These are phyloP conservation scores for Scolanthus callimorphus DNA, from an alignment of 92 coral and sea anemone species.

Conservation along the genomic window DNA sequence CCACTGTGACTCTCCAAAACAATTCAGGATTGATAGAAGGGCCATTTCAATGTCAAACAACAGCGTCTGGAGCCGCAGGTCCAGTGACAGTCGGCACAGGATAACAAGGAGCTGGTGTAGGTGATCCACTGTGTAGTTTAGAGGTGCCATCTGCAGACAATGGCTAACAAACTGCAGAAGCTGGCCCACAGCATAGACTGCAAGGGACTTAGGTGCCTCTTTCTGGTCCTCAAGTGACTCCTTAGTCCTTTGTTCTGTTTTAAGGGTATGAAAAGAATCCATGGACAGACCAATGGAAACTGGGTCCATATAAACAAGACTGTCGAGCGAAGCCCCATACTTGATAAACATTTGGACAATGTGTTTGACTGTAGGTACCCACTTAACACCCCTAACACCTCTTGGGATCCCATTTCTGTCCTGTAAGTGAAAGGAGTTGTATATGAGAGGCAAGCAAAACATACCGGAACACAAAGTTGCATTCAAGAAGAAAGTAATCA, in stretches of 20 bases:
- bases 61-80: constrained; percentile 61
- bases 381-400: constrained; percentile 53
- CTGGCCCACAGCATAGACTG: constrained; percentile 20
- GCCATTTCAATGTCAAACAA: constrained; percentile 82
- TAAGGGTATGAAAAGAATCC: not conserved
- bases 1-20: constrained; percentile 75
- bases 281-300: constrained; percentile 9
- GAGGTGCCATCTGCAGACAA: constrained; percentile 62
- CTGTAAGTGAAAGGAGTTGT: too few relatives aligned
- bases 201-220: not conserved
- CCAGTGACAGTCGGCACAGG: constrained; percentile 72
- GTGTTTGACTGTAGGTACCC: constrained; percentile 75
- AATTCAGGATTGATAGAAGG: constrained; percentile 60
- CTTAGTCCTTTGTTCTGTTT: not conserved
- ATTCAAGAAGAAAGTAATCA: too few relatives aligned
- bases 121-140: constrained; percentile 49
- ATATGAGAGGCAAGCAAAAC: too few relatives aligned
- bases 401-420: constrained; percentile 35
- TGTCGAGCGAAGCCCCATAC: constrained; percentile 62
- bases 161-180: constrained; percentile 75
- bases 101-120: constrained; percentile 48
- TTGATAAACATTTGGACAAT: constrained; percentile 42
- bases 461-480: too few relatives aligned
- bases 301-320: constrained; percentile 42
- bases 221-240: too few relatives aligned